Conservation (phyloP, 2,797 vertebrate genomes). For the Sciurus vulgaris region DNA sequence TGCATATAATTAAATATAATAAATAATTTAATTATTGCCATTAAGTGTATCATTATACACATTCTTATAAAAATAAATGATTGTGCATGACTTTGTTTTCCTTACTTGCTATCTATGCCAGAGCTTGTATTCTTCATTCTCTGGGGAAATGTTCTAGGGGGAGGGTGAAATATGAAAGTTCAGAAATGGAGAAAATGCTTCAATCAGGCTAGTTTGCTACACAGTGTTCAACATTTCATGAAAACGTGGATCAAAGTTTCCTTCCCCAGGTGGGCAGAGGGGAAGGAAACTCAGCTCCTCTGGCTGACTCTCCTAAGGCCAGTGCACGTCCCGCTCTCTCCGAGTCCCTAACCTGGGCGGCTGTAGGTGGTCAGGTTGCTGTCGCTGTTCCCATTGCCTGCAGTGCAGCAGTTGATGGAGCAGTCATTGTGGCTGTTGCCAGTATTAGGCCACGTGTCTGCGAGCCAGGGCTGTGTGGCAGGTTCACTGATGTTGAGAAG, state of each 20-base stretch:
- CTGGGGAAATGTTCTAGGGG: neutral
- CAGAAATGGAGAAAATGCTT: neutral
- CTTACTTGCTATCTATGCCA: neutral
- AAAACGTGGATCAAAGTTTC: neutral
- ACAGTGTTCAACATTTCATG: neutral
- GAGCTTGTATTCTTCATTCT: neutral
- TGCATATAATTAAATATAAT: neutral
- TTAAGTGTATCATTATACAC: neutral
- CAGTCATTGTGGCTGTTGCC: conserved; percentile 99
- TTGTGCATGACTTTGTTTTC: neutral
- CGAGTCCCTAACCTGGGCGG: conserved; percentile 93
- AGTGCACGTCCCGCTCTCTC: rapidly evolving
- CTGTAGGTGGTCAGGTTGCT: conserved; percentile 98
- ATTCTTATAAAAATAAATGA: neutral
- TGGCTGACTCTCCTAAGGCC: neutral
- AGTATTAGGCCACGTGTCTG: conserved; percentile 99
- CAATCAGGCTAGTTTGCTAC: neutral
- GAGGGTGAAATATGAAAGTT: neutral
- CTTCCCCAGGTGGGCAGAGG: neutral
- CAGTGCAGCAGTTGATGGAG: conserved; percentile 98
- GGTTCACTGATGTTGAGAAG: conserved; percentile 98
- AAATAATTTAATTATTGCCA: neutral
- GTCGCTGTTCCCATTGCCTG: conserved; percentile 97
- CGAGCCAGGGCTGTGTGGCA: conserved; percentile 96
- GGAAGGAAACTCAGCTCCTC: neutral